phyloP scores from a whole-genome alignment of 2,113 vertebrate genomes.

The Cranoglanis bouderius region DNA sequence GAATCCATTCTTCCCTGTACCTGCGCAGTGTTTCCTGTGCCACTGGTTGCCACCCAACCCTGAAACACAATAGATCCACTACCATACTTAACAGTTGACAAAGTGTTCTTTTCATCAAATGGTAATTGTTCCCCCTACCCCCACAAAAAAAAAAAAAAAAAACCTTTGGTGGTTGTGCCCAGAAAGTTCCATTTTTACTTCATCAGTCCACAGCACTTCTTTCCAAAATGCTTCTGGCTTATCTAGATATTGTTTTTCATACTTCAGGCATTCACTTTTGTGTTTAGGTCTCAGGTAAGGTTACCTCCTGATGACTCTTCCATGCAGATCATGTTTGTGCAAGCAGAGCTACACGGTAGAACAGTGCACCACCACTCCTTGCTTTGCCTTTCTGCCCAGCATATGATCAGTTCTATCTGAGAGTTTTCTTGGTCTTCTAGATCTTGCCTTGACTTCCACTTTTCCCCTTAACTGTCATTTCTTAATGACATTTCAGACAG shows the following conservation, averaged over 20 bases:
- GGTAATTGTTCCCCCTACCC: background rate
- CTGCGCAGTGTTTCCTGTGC: background rate
- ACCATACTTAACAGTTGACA: background rate
- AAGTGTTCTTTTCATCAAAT: background rate
- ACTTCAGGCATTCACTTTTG: background rate
- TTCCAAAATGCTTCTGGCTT: background rate
- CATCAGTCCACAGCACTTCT: too few species aligned
- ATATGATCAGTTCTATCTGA: too few species aligned
- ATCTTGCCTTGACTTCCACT: background rate
- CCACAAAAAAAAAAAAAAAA: too few species aligned
- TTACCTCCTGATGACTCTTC: background rate
- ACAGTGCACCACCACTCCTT: background rate
- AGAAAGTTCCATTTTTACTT: background rate
- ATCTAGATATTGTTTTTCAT: background rate
- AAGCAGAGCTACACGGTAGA: background rate
- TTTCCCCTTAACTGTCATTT: background rate
- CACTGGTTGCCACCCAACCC: background rate
- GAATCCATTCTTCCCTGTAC: background rate
- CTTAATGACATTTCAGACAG: conserved; percentile 3
- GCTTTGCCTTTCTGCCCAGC: background rate
- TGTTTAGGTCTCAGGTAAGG: background rate
- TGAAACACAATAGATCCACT: background rate
- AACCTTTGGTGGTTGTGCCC: background rate
- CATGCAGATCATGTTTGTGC: background rate
- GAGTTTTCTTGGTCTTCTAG: background rate